These are phyloP conservation scores for Boleophthalmus pectinirostris DNA, from an alignment of 2,113 vertebrate species.

Conservation along the genomic window DNA sequence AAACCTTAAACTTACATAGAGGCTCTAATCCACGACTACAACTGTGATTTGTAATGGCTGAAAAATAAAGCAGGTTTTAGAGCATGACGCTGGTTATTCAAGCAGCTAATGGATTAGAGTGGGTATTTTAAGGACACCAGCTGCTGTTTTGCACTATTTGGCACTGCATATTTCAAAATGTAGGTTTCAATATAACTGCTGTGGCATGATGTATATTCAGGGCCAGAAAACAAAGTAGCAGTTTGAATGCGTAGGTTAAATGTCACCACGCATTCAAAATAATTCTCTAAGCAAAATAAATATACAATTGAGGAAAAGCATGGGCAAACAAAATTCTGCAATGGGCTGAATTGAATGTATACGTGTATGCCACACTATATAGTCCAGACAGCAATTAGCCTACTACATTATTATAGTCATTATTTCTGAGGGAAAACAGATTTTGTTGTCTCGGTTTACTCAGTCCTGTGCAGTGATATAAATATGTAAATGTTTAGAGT, in stretches of 20 bases:
- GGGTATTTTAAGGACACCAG: not conserved
- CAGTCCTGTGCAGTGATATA: slow-evolving; percentile 2
- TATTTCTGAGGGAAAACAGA: not conserved
- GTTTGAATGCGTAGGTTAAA: not conserved
- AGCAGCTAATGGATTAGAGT: not conserved
- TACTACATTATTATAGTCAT: not conserved
- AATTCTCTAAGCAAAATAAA: not conserved
- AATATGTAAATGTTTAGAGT: slow-evolving; percentile 27
- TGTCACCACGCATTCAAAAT: not conserved
- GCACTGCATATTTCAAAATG: not conserved
- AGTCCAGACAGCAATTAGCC: not conserved
- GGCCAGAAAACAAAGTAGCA: not conserved
- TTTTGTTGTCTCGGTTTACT: not conserved
- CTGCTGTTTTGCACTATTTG: not conserved
- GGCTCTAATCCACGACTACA: not conserved
- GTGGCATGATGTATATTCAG: not conserved
- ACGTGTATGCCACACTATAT: not conserved
- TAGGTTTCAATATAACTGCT: not conserved
- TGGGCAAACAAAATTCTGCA: not conserved
- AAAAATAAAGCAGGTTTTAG: not conserved
- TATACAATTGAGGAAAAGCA: not conserved
- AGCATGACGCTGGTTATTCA: not conserved
- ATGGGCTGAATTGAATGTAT: not conserved
- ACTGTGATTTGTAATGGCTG: not conserved
- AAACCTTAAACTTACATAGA: not conserved